Percentiles rank a stretch among this genome's conserved stretches.
Evolutionary conservation across 53 echinoderm and acorn worm genomes (phyloP).

Genomic region (Zoroaster sp.): DNA sequence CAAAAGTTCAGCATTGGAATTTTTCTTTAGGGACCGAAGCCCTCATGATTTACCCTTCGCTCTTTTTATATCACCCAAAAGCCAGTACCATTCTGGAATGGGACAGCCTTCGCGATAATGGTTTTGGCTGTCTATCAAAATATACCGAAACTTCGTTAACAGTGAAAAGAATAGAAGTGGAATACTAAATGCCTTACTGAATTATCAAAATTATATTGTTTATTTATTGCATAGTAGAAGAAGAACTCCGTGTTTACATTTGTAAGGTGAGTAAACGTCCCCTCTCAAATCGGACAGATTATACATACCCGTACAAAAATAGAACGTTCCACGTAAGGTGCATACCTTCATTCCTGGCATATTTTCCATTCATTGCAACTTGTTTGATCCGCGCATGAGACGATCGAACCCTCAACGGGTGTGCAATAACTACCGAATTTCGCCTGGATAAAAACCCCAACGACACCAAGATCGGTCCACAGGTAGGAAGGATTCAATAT

Average conservation of each 20-base stretch:
- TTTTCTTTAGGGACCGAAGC: slow-evolving; percentile 32
- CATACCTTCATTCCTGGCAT: slow-evolving; percentile 92
- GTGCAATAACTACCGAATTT: slow-evolving; percentile 26
- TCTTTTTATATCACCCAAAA: slow-evolving; percentile 37
- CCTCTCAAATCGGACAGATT: not conserved
- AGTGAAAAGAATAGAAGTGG: not conserved
- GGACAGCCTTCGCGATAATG: not conserved
- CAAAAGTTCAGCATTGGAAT: slow-evolving; percentile 56
- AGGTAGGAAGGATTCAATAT: not conserved
- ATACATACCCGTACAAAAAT: not conserved
- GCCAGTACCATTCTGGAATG: slow-evolving; percentile 46
- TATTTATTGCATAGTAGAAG: too few relatives aligned
- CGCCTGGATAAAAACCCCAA: not conserved
- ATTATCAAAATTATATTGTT: too few relatives aligned
- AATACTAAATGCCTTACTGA: too few relatives aligned
- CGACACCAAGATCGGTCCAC: not conserved
- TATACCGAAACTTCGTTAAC: not conserved
- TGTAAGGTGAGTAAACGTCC: not conserved
- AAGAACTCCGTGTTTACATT: not conserved
- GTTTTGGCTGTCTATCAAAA: not conserved
- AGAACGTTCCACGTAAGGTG: slow-evolving; percentile 26
- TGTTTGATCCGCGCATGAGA: slow-evolving; percentile 92
- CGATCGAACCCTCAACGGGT: slow-evolving; percentile 21
- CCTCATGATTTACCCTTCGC: slow-evolving; percentile 49
- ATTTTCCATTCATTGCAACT: slow-evolving; percentile 94